A percentile compares a stretch with the other conserved stretches of the same genome.
Conservation (phyloP, 2,797 vertebrate genomes). For the Selene dorsalis region DNA sequence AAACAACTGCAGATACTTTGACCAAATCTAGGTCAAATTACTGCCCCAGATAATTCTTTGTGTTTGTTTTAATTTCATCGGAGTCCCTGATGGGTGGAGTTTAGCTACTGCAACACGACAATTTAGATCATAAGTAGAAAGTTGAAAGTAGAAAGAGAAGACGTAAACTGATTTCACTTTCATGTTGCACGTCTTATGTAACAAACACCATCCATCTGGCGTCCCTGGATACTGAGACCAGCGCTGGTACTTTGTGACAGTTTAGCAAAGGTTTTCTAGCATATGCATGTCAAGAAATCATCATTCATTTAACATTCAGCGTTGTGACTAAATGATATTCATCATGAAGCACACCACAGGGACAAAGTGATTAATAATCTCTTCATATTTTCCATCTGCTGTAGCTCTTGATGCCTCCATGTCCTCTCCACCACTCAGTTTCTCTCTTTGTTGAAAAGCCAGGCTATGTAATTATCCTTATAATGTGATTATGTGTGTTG, state of each 20-base stretch:
- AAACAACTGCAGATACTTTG: conserved; percentile 34
- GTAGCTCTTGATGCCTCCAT: conserved; percentile 28
- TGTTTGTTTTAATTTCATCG: conserved; percentile 39
- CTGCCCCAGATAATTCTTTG: conserved; percentile 45
- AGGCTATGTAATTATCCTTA: conserved; percentile 32
- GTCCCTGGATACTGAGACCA: conserved; percentile 32
- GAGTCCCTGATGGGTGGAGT: conserved; percentile 24
- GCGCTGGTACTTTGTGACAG: conserved; percentile 19
- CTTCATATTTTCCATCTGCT: conserved; percentile 50
- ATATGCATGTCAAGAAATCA: conserved; percentile 37
- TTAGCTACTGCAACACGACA: conserved; percentile 15
- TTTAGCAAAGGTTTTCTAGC: conserved; percentile 25
- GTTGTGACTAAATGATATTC: conserved; percentile 56
- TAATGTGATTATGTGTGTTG: conserved; percentile 23
- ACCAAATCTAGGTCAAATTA: conserved; percentile 53
- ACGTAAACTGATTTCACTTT: conserved; percentile 31
- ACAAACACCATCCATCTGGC: conserved; percentile 48
- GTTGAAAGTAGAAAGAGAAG: conserved; percentile 15
- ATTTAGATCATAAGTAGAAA: conserved; percentile 19
- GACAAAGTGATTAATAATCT: conserved; percentile 64
- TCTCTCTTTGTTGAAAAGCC: conserved; percentile 11
- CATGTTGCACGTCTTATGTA: conserved; percentile 10
- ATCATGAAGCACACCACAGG: conserved; percentile 51
- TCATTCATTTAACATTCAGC: conserved; percentile 43
- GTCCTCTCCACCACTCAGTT: conserved; percentile 16